Percentiles rank a stretch among this genome's conserved stretches.
Conservation (phyloP, 2,113 vertebrate genomes). For the Callipepla squamata region DNA sequence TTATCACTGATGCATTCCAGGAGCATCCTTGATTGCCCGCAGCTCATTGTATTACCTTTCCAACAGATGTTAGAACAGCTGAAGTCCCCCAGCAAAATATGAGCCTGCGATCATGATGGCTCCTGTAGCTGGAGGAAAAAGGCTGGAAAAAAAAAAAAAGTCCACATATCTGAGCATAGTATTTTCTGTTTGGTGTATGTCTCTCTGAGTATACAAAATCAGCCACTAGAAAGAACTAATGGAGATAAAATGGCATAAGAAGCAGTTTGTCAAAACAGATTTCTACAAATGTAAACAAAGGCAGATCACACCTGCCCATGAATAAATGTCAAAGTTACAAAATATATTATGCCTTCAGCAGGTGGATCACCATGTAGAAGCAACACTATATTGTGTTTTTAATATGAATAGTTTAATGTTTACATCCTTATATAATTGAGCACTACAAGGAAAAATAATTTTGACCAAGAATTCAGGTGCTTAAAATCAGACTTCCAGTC, state of each 20-base stretch:
- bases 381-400: neutral
- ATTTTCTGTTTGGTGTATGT: fast-evolving
- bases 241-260: neutral
- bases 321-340: neutral
- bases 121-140: neutral
- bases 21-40: too few species aligned
- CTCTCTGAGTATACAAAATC: neutral
- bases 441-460: neutral
- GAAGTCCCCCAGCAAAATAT: neutral
- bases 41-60: neutral
- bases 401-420: neutral
- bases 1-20: too few species aligned
- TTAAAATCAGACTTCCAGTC: neutral
- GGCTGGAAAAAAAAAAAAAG: neutral
- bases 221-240: neutral
- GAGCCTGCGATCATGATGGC: neutral
- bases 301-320: neutral
- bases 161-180: neutral
- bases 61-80: neutral
- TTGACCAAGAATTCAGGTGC: neutral
- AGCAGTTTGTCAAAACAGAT: neutral
- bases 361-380: neutral
- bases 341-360: neutral
- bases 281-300: neutral
- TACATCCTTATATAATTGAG: neutral